A percentile compares a stretch with the other conserved stretches of the same genome.
phyloP scores from a whole-genome alignment of 2,888 invertebrate genomes.

The Hemistola chrysoprasaria region DNA sequence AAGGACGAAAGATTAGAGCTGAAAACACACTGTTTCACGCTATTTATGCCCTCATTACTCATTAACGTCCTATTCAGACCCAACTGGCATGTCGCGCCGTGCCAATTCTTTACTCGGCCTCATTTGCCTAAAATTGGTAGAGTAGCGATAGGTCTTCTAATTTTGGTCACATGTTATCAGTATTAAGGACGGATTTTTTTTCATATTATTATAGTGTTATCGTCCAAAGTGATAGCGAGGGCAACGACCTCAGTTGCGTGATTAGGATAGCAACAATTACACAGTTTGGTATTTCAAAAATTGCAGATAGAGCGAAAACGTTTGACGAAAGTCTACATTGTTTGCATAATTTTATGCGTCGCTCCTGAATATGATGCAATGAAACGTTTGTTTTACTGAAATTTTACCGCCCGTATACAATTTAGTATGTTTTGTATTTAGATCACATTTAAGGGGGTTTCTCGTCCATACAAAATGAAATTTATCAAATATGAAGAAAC shows the following conservation, averaged over 20 bases:
- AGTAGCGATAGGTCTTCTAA: constrained; percentile 40
- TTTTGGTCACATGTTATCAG: constrained; percentile 56
- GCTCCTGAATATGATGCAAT: constrained; percentile 13
- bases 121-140: constrained; percentile 21
- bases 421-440: too few relatives aligned
- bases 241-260: constrained; percentile 65
- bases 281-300: constrained; percentile 28
- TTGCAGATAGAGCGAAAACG: constrained; percentile 26
- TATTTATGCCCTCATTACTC: constrained; percentile 20
- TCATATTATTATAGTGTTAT: constrained; percentile 69
- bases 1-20: constrained; percentile 50
- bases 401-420: constrained; percentile 9
- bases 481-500: too few relatives aligned
- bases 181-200: constrained; percentile 67
- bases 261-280: constrained; percentile 47
- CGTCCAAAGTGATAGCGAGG: constrained; percentile 68
- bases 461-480: too few relatives aligned
- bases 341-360: constrained; percentile 15
- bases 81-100: constrained; percentile 21
- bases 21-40: constrained; percentile 8
- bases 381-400: constrained; percentile 1
- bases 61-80: constrained; percentile 41
- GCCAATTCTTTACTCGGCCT: constrained; percentile 29
- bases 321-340: constrained; percentile 14
- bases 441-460: too few relatives aligned